Percentiles rank a stretch among this genome's conserved stretches.
Conservation (phyloP, 1,140 invertebrate species). For the Bilobella aurantiaca region DNA sequence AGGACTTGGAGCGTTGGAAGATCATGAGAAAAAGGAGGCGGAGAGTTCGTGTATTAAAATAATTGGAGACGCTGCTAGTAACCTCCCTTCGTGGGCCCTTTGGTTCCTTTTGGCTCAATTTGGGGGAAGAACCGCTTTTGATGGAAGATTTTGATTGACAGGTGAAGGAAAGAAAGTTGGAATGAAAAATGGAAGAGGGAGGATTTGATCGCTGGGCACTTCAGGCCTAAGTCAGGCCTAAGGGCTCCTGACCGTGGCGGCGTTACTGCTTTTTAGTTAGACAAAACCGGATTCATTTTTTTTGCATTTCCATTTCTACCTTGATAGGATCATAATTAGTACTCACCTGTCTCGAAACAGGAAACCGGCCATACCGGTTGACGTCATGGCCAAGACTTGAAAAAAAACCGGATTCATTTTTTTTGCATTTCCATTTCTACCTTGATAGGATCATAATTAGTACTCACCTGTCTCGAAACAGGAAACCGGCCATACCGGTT, state of each 20-base stretch:
- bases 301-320: neutral
- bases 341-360: neutral
- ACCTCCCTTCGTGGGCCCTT: neutral
- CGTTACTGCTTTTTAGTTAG: neutral
- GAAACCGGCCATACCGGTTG: neutral
- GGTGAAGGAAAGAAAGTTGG: constrained; percentile 1
- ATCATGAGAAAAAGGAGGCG: constrained; percentile 4
- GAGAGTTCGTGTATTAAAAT: constrained; percentile 7
- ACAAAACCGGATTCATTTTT: too few relatives aligned
- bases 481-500: neutral
- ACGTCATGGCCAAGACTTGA: neutral
- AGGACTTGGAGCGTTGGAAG: neutral
- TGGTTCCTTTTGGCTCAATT: too few relatives aligned
- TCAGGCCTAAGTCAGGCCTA: neutral
- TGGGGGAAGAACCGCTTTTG: neutral
- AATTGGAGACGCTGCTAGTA: neutral
- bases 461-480: neutral
- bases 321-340: too few relatives aligned
- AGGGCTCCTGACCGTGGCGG: neutral
- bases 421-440: neutral
- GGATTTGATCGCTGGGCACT: too few relatives aligned
- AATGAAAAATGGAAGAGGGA: constrained; percentile 1
- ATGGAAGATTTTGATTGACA: neutral
- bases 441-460: too few relatives aligned
- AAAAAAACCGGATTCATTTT: too few relatives aligned